Base-by-base conservation (phyloP, 2,888 invertebrate genomes). In the Drosophila nigricruria region DNA sequence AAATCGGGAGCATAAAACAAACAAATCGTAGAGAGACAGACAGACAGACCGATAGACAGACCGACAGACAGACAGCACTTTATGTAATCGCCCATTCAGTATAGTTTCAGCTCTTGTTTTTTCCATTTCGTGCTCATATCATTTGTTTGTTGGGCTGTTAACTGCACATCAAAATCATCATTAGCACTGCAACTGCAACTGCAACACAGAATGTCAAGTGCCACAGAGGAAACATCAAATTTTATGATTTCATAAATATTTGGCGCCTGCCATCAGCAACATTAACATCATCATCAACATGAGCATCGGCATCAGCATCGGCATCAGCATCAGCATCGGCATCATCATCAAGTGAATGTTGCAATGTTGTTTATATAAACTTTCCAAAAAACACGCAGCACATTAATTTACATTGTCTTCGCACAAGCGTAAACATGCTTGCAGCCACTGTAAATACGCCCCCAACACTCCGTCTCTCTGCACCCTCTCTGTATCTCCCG, bases 171-270 rank as follows among this genome's bases (percentile, higher is more conserved):
- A 85, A 82, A 89, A 91, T 81, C 77, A 89, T 84, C 89, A 90
- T 89, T 87, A 84, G 69, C 82, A 82, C 77, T 70, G 73, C 66
- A 76, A 74, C 60, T 54, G 65, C 64, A 76, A 73, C 60, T 23
- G 52, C 36, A 23, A 10, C 52, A 4, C 5, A 23, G 34, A 89
- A 70, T 90, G 91, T 92, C 91, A 91, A 84, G 84, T 84, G 87
- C 77, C 73, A 66, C 73, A 70, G 68, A 88, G 91, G 91, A 92
- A 92, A 91, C 92, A 92, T 92, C 87, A 92, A 92, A 92, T 92
- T 92, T 92, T 92, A 92, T 92, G 91, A 91, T 89, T 92, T 92
- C 89, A 91, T 91, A 92, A 92, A 92, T 92, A 92, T 84, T 89
- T 88, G 76, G 47, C 36, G 58, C 62, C 53, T 63, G 49, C 25